These are phyloP conservation scores for Ceratotherium simum DNA, from an alignment of 2,113 vertebrate species.

Conservation along the genomic window DNA sequence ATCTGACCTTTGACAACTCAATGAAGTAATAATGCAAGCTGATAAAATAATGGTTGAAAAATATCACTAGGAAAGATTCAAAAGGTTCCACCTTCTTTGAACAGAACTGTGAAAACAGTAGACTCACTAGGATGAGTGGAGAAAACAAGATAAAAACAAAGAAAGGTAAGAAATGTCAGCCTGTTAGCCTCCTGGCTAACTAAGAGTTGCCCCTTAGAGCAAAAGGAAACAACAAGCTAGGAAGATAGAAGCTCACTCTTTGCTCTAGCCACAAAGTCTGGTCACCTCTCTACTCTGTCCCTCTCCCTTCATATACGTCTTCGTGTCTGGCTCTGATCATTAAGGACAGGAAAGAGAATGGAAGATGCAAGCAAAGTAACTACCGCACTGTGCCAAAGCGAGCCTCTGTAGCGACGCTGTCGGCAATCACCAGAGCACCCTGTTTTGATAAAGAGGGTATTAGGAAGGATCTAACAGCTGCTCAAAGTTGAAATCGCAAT, in stretches of 20 bases:
- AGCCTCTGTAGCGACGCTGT: neutral
- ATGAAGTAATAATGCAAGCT: conserved; percentile 10
- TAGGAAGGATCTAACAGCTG: neutral
- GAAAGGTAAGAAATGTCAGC: conserved; percentile 12
- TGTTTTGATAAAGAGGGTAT: conserved; percentile 29
- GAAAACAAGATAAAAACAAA: conserved; percentile 52
- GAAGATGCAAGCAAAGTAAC: conserved; percentile 20
- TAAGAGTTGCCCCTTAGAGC: neutral
- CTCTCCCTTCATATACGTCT: conserved; percentile 14
- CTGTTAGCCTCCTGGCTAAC: neutral
- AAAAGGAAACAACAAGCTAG: conserved; percentile 41
- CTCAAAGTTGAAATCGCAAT: neutral
- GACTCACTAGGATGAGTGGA: neutral
- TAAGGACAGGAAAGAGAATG: neutral
- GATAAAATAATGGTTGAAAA: conserved; percentile 46
- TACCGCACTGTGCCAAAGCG: neutral
- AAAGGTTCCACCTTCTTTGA: neutral
- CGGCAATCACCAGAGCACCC: neutral
- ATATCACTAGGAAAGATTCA: neutral
- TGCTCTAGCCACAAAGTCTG: neutral
- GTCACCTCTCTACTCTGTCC: neutral
- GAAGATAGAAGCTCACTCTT: neutral
- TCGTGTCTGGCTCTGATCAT: neutral
- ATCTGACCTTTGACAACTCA: conserved; percentile 44
- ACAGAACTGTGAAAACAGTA: neutral